These are phyloP conservation scores for Eumacrocentrus americanus DNA, from an alignment of 2,888 invertebrate species.

Conservation along the genomic window DNA sequence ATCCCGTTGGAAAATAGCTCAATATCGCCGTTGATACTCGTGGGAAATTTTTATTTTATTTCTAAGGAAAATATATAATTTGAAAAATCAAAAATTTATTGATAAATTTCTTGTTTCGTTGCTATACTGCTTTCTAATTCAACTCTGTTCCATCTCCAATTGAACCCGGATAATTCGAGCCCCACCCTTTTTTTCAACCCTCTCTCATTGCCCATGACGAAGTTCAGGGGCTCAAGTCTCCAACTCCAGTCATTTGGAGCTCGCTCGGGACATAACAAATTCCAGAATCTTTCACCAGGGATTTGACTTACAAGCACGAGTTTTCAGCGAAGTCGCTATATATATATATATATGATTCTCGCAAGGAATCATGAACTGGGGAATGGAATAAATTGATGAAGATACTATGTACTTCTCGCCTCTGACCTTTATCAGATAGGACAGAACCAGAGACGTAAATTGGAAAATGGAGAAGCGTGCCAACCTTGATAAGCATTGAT, in stretches of 20 bases:
- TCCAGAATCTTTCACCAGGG: not conserved
- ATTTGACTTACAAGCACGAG: not conserved
- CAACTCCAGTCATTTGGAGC: constrained; percentile 37
- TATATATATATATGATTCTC: no score
- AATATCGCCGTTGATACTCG: not conserved
- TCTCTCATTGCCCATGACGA: constrained; percentile 6
- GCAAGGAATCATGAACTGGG: no score
- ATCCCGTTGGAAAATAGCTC: not conserved
- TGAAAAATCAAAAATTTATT: not conserved
- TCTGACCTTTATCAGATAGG: constrained; percentile 5
- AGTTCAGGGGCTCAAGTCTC: not conserved
- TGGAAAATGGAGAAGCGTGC: constrained; percentile 8
- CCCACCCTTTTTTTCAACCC: not conserved
- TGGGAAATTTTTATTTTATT: not conserved
- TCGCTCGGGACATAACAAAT: constrained; percentile 41
- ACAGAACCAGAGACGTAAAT: constrained; percentile 3
- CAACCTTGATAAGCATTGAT: not conserved
- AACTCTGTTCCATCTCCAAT: not conserved
- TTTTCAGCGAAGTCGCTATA: not conserved
- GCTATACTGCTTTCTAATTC: not conserved
- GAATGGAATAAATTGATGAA: not conserved
- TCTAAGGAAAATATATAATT: not conserved
- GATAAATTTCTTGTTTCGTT: not conserved
- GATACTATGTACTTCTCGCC: not conserved
- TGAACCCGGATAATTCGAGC: not conserved